Evolutionary conservation across 2,797 vertebrate genomes (phyloP).

Genomic region (Pampus argenteus): DNA sequence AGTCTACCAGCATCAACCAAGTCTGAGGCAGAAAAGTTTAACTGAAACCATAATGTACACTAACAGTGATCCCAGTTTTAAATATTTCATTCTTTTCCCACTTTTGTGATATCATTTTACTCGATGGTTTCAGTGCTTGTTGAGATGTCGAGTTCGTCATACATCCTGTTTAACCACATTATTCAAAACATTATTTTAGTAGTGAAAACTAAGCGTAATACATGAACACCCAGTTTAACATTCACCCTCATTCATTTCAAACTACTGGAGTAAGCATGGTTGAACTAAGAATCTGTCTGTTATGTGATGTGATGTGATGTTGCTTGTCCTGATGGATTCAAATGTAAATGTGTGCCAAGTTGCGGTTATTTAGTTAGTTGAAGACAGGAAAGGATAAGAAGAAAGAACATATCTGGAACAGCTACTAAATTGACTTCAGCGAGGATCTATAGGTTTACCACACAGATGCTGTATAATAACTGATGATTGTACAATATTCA

Average conservation of each 20-base stretch:
- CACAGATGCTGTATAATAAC: no score
- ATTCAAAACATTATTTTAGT: neutral
- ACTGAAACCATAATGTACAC: constrained; percentile 1
- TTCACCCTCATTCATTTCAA: neutral
- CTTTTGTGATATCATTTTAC: neutral
- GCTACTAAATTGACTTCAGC: no score
- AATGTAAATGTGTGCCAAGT: neutral
- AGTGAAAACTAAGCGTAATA: neutral
- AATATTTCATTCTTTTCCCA: neutral
- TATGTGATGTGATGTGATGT: neutral
- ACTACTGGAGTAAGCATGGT: no score
- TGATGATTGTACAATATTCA: neutral
- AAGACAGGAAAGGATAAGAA: no score
- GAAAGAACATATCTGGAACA: no score
- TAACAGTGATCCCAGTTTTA: neutral
- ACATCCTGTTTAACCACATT: neutral
- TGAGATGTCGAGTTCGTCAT: neutral
- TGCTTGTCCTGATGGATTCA: neutral
- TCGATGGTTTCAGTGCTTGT: neutral
- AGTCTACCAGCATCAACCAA: constrained; percentile 7
- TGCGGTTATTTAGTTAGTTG: neutral
- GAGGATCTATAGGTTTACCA: no score
- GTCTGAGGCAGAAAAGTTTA: constrained; percentile 25
- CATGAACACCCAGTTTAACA: neutral
- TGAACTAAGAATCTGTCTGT: neutral